phyloP scores from a whole-genome alignment of 2,888 invertebrate genomes.

The Leucoma salicis region DNA sequence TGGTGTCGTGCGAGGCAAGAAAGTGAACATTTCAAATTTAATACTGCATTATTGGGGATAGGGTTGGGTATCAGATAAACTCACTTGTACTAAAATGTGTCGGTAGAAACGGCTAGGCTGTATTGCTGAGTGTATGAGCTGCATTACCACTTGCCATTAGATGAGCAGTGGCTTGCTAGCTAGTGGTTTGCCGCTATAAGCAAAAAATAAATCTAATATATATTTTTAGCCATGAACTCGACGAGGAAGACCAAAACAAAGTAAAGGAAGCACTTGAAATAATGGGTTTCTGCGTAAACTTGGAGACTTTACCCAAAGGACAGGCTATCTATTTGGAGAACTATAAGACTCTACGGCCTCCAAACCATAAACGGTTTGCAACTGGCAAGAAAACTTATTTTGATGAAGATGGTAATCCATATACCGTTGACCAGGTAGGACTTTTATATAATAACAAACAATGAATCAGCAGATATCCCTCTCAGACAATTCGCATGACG shows the following conservation, averaged over 20 bases:
- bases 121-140: too few relatives aligned
- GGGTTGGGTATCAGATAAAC: too few relatives aligned
- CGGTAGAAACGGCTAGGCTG: too few relatives aligned
- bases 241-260: slow-evolving; percentile 78
- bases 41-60: too few relatives aligned
- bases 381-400: slow-evolving; percentile 83
- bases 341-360: slow-evolving; percentile 79
- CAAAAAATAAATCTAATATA: background rate
- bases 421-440: slow-evolving; percentile 55
- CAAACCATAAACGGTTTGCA: slow-evolving; percentile 56
- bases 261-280: slow-evolving; percentile 85
- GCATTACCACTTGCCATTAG: too few relatives aligned
- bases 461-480: too few relatives aligned
- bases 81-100: too few relatives aligned
- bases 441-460: background rate
- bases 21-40: too few relatives aligned
- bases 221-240: slow-evolving; percentile 78
- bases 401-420: slow-evolving; percentile 85
- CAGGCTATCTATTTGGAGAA: slow-evolving; percentile 85
- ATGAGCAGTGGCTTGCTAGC: too few relatives aligned
- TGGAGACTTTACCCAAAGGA: slow-evolving; percentile 70
- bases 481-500: too few relatives aligned
- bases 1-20: too few relatives aligned
- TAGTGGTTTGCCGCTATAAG: too few relatives aligned
- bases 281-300: slow-evolving; percentile 80